These are phyloP conservation scores for Acronicta alni DNA, from an alignment of 2,888 invertebrate genomes.

Conservation along the genomic window DNA sequence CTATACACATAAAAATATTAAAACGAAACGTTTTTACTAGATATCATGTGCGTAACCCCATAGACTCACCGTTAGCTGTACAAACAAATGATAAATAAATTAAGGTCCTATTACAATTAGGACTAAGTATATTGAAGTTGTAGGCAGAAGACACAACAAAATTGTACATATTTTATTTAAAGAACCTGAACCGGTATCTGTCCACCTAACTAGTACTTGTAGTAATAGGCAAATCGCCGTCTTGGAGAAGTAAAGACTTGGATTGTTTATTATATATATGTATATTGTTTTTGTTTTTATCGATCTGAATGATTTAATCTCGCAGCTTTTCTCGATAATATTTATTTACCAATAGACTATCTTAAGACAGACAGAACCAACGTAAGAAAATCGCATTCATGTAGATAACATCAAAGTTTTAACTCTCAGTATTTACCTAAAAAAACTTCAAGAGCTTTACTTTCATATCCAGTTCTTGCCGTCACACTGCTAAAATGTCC, in stretches of 20 bases:
- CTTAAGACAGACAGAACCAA: slow-evolving; percentile 44
- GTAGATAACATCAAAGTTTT: slow-evolving; percentile 49
- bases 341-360: slow-evolving; percentile 43
- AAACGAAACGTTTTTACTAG: slow-evolving; percentile 74
- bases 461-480: slow-evolving; percentile 27
- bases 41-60: slow-evolving; percentile 80
- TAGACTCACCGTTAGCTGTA: slow-evolving; percentile 76
- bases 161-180: background rate
- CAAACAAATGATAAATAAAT: slow-evolving; percentile 66
- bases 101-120: slow-evolving; percentile 18
- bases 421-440: slow-evolving; percentile 57
- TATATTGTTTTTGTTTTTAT: too few relatives aligned
- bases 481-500: slow-evolving; percentile 22
- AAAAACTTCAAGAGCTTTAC: slow-evolving; percentile 54
- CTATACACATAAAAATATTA: slow-evolving; percentile 83
- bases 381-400: slow-evolving; percentile 53
- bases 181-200: background rate
- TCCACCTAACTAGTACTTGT: background rate
- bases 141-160: slow-evolving; percentile 9
- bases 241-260: background rate
- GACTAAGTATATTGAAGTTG: slow-evolving; percentile 12
- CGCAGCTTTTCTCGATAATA: slow-evolving; percentile 22
- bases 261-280: too few relatives aligned
- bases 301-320: background rate
- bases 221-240: background rate